Evolutionary conservation across 2,113 vertebrate species (phyloP).

Genomic region (Aplodontia rufa): DNA sequence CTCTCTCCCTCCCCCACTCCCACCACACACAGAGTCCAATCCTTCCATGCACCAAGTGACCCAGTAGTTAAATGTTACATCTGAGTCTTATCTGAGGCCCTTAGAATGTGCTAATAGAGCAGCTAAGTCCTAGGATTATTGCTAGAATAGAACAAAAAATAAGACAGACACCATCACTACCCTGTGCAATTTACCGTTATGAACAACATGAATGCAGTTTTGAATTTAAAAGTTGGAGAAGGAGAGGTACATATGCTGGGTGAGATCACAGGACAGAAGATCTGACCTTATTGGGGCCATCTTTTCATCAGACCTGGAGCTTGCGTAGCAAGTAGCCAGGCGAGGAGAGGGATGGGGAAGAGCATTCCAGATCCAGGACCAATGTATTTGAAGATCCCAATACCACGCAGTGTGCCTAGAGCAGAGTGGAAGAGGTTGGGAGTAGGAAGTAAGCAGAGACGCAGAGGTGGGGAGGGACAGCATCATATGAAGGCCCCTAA

Average conservation of each 20-base stretch:
- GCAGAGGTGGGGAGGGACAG: neutral
- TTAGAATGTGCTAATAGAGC: neutral
- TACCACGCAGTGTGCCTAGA: neutral
- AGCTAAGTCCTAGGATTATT: neutral
- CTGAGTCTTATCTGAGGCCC: neutral
- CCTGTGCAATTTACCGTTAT: neutral
- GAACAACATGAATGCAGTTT: neutral
- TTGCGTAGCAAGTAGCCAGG: neutral
- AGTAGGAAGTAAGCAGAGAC: too few species aligned
- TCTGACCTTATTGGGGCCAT: too few species aligned
- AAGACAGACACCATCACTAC: neutral
- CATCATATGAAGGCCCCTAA: neutral
- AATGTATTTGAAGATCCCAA: neutral
- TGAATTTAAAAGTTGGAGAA: neutral
- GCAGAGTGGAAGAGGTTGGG: neutral
- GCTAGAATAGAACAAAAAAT: neutral
- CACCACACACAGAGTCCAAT: neutral
- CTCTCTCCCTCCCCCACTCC: neutral
- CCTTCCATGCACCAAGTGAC: neutral
- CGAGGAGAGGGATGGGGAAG: rapidly evolving
- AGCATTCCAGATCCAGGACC: neutral
- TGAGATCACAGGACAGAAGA: neutral
- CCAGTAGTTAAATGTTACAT: neutral
- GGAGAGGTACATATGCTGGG: neutral
- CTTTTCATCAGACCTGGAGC: neutral